Evolutionary conservation across 2,797 vertebrate species (phyloP).

Genomic region (Setipinna tenuifilis): DNA sequence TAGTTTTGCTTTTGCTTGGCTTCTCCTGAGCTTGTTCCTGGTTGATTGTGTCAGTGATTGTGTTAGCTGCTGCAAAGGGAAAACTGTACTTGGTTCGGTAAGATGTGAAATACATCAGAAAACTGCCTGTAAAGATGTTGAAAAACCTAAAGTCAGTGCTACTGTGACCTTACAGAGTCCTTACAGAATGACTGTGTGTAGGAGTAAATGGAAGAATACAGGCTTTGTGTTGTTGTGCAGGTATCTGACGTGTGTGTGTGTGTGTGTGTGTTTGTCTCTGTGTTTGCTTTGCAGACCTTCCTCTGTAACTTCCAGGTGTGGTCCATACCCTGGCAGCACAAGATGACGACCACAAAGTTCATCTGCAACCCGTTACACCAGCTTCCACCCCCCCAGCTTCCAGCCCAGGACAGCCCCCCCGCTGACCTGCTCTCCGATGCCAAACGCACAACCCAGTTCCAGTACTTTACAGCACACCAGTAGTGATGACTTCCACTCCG

Average conservation of each 20-base stretch:
- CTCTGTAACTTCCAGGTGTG: constrained; percentile 84
- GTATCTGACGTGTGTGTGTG: too few species aligned
- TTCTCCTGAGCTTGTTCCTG: neutral
- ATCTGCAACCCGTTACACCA: constrained; percentile 61
- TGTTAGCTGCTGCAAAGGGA: neutral
- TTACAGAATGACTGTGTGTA: too few species aligned
- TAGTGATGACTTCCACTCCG: neutral
- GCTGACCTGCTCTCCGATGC: neutral
- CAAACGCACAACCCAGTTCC: neutral
- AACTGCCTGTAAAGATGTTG: too few species aligned
- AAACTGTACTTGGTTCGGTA: too few species aligned
- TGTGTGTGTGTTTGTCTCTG: neutral
- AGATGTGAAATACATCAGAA: too few species aligned
- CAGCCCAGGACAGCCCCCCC: neutral
- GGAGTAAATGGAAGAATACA: neutral
- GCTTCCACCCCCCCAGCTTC: neutral
- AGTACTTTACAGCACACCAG: neutral
- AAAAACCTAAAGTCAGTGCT: too few species aligned
- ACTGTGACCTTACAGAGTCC: too few species aligned
- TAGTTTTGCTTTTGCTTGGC: too few species aligned
- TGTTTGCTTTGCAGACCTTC: constrained; percentile 74
- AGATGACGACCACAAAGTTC: constrained; percentile 59
- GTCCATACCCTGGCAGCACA: constrained; percentile 78
- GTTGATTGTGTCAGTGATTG: neutral
- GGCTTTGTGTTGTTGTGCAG: neutral